A percentile compares a stretch with the other conserved stretches of the same genome.
phyloP scores from a whole-genome alignment of 2,113 vertebrate genomes.

The Silurus glanis region DNA sequence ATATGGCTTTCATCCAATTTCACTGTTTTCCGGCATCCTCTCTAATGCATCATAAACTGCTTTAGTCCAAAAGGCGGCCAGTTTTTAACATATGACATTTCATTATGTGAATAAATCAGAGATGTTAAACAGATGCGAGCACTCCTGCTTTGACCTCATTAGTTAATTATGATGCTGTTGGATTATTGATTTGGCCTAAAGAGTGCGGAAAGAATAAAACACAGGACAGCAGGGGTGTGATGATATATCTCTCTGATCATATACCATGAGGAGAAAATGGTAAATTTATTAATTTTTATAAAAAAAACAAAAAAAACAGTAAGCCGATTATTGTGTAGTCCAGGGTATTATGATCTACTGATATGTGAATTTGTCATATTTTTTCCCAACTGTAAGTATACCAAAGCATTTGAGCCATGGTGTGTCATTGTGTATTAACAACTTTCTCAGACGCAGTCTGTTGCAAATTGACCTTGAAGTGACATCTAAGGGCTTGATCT shows the following conservation, averaged over 20 bases:
- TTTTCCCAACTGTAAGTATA: too few species aligned
- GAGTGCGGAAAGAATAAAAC: constrained; percentile 22
- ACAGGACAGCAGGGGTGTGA: not conserved
- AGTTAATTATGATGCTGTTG: constrained; percentile 48
- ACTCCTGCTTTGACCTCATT: constrained; percentile 39
- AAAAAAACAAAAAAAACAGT: not conserved
- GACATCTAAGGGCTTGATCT: constrained; percentile 50
- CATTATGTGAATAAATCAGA: constrained; percentile 47
- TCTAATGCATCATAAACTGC: constrained; percentile 44
- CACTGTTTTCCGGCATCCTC: constrained; percentile 30
- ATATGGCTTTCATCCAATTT: constrained; percentile 26
- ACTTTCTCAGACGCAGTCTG: not conserved
- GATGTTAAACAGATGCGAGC: constrained; percentile 52
- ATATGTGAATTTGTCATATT: too few species aligned
- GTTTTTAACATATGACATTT: constrained; percentile 45
- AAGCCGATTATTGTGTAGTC: not conserved
- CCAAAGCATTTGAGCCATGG: not conserved
- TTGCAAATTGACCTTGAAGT: constrained; percentile 56
- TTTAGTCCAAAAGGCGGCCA: constrained; percentile 35
- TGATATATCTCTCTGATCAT: not conserved
- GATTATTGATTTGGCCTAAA: constrained; percentile 47
- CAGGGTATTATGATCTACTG: not conserved
- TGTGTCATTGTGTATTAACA: not conserved
- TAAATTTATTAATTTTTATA: not conserved
- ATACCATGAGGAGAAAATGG: not conserved